Base-by-base conservation (phyloP, 92 coral and sea anemone genomes). In the Plumapathes pennacea region DNA sequence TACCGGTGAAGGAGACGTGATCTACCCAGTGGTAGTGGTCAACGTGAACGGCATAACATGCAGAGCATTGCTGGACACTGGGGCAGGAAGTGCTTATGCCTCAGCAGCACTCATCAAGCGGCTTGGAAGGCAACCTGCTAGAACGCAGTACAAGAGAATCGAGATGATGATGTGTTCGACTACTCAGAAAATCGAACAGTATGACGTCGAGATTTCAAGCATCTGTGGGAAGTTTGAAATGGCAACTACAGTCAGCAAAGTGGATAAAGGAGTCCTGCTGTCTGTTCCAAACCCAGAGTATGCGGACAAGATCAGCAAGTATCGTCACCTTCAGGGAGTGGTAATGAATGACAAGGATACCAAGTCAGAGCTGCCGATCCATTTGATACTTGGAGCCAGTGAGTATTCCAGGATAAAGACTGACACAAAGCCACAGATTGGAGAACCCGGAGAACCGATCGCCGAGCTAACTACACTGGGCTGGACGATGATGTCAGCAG, bases 1-100 rank as follows among this genome's bases (percentile, higher is more conserved):
- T 2, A 46, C 74, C 5, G 68, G 60, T 38, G 51, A 55, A 54
- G 62, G 62, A 19, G 24, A 60, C 10, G 80, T 78, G 3, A 57
- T 71, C 9, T 78, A 78, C 49, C 85, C 80, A 48, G 89, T 57
- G 30, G 90, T 84, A 32, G 72, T 78, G 47, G 81, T 78, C 26
- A 62, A 50, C n/a, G 83, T 77, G 15, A 75, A 77, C 36, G 90
- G 90, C 3, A 46, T 84, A 14, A 54, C 37, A 61, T 72, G 77
- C 25, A 55, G 82, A 66, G 85, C 82, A 21, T 47, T 77, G 27
- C 50, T 84, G 25, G 82, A 84, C 43, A 80, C 81, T 10, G 77
- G 81, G 32, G 72, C 81, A 12, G 77, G 85, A 18, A 53, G 74
- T 29, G 54, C 78, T 11, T 84, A 78, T 52, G 71, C 76, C 4